Evolutionary conservation across 2,113 vertebrate genomes (phyloP).

Genomic region (Guaruba guarouba): DNA sequence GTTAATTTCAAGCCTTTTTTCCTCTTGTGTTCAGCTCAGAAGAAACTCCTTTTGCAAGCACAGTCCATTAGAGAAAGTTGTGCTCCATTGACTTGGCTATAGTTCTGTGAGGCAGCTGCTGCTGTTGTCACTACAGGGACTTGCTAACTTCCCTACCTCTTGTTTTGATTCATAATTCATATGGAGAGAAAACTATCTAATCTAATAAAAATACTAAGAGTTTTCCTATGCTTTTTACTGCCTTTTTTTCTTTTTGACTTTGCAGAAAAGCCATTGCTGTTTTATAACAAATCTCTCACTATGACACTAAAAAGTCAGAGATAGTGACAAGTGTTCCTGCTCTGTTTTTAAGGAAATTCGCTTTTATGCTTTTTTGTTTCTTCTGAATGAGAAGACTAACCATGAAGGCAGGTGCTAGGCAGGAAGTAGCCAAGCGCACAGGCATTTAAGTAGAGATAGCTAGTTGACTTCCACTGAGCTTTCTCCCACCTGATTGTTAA

Average conservation of each 20-base stretch:
- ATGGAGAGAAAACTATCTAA: not conserved
- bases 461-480: not conserved
- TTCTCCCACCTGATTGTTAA: not conserved
- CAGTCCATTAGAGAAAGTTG: not conserved
- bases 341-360: not conserved
- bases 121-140: not conserved
- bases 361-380: not conserved
- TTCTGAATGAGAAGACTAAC: not conserved
- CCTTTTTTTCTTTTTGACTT: not conserved
- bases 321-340: accelerated
- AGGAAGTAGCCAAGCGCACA: not conserved
- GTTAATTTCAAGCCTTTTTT: not conserved
- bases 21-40: not conserved
- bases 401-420: not conserved
- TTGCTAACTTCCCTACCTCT: not conserved
- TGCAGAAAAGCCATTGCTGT: not conserved
- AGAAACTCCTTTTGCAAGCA: not conserved
- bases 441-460: not conserved
- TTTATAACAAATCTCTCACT: not conserved
- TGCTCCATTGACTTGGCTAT: not conserved
- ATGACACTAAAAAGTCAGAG: not conserved
- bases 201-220: conserved; percentile 34
- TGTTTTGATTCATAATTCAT: conserved; percentile 2
- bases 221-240: not conserved
- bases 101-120: not conserved